Evolutionary conservation across 1,140 invertebrate genomes (phyloP).

Genomic region (Zaprionus lachaisei): DNA sequence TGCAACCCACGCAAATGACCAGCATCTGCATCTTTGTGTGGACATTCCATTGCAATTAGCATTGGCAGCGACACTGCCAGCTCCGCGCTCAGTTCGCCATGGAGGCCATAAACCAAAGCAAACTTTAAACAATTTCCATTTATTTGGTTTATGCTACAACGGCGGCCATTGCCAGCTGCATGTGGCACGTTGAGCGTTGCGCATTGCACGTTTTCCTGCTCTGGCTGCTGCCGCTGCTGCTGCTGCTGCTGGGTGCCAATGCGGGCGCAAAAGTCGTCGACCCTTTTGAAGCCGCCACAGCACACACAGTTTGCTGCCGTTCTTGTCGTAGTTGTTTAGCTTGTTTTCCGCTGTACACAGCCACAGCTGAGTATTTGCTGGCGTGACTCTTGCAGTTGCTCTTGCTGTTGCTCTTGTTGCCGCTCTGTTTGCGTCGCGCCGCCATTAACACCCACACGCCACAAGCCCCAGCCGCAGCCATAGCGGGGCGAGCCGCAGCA

Average conservation of each 20-base stretch:
- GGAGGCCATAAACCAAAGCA: constrained; percentile 78
- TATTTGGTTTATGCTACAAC: constrained; percentile 78
- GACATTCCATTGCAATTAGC: constrained; percentile 77
- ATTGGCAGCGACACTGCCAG: constrained; percentile 39
- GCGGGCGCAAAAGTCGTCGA: constrained; percentile 78
- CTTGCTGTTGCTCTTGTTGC: constrained; percentile 39
- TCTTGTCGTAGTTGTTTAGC: constrained; percentile 69
- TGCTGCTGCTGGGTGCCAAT: constrained; percentile 58
- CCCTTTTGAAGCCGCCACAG: constrained; percentile 63
- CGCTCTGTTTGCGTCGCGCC: constrained; percentile 63
- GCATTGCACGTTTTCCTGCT: constrained; percentile 21
- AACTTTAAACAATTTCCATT: constrained; percentile 82
- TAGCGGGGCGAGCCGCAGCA: constrained; percentile 65
- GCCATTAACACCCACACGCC: constrained; percentile 77
- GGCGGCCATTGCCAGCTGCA: constrained; percentile 44
- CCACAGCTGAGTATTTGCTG: constrained; percentile 59
- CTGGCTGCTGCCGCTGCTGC: not conserved
- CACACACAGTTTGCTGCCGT: constrained; percentile 49
- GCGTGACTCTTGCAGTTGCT: constrained; percentile 38
- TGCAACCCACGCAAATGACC: constrained; percentile 64
- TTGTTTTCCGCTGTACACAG: constrained; percentile 55
- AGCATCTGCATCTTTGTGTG: constrained; percentile 48
- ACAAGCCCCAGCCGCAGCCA: constrained; percentile 29
- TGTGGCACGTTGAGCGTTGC: constrained; percentile 41
- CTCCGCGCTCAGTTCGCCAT: not conserved